Percentiles rank a stretch among this genome's conserved stretches.
These are phyloP conservation scores for Chionodraco myersi DNA, from an alignment of 2,113 vertebrate genomes.

Conservation along the genomic window DNA sequence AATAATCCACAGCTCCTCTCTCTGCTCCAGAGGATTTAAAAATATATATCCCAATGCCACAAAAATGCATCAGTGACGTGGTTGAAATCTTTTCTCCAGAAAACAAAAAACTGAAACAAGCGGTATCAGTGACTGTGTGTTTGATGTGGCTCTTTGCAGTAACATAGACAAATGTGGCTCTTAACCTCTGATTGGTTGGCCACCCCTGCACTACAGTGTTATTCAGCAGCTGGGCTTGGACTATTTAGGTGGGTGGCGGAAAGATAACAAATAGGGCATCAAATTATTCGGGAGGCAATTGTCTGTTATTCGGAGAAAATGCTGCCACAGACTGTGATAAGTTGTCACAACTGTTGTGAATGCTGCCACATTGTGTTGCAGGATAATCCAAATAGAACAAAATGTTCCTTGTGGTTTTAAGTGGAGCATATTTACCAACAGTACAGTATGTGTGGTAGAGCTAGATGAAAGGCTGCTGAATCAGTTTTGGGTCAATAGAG, in stretches of 20 bases:
- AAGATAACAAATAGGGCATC: constrained; percentile 39
- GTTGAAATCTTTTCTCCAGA: too few relatives aligned
- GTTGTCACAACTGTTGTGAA: constrained; percentile 42
- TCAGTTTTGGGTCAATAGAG: constrained; percentile 6
- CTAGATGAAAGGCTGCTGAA: constrained; percentile 27
- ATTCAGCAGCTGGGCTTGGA: constrained; percentile 7
- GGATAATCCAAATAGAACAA: constrained; percentile 23
- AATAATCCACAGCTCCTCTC: too few relatives aligned
- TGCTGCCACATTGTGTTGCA: background rate
- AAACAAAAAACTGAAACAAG: too few relatives aligned
- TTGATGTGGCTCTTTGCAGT: too few relatives aligned
- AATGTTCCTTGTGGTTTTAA: constrained; percentile 15
- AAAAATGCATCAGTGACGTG: too few relatives aligned
- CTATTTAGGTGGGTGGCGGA: constrained; percentile 22
- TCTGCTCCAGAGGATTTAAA: too few relatives aligned
- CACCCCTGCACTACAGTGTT: background rate
- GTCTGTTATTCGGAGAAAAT: constrained; percentile 33
- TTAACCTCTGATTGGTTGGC: too few relatives aligned
- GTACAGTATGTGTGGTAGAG: background rate
- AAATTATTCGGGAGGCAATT: constrained; percentile 42
- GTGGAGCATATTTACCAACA: constrained; percentile 11
- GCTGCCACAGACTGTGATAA: constrained; percentile 38
- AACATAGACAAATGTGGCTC: too few relatives aligned
- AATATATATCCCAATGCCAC: too few relatives aligned
- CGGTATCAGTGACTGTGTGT: too few relatives aligned